Percentiles rank a stretch among this genome's conserved stretches.
Conservation (phyloP, 1,140 invertebrate species). For the Reticulitermes speratus region DNA sequence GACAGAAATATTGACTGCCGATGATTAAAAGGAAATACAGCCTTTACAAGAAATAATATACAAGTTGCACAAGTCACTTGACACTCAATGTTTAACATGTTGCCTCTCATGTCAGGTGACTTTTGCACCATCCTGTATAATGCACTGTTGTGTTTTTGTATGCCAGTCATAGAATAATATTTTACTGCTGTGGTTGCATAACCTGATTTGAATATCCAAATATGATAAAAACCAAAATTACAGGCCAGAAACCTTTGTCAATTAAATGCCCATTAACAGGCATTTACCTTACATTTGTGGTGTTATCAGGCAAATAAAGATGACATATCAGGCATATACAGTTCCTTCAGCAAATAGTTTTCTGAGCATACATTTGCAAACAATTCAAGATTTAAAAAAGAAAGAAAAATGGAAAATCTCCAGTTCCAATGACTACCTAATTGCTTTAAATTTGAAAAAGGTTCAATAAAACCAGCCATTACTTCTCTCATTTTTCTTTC, state of each 20-base stretch:
- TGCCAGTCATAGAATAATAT: neutral
- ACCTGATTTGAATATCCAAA: neutral
- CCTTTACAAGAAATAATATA: neutral
- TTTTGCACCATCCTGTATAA: too few species aligned
- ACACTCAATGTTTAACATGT: too few species aligned
- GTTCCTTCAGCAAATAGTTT: neutral
- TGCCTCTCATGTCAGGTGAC: too few species aligned
- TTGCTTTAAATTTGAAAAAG: neutral
- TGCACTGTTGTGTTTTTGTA: neutral
- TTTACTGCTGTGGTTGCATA: neutral
- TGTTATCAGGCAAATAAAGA: neutral
- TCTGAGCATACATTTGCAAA: slow-evolving; percentile 2
- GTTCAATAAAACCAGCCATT: slow-evolving; percentile 9
- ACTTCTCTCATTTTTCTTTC: slow-evolving; percentile 7
- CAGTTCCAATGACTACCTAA: neutral
- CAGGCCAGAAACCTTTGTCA: slow-evolving; percentile 9
- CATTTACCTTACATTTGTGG: neutral
- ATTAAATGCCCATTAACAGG: neutral
- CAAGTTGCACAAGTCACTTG: too few species aligned
- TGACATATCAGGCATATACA: neutral
- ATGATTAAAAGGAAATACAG: slow-evolving; percentile 2
- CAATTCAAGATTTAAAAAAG: slow-evolving; percentile 2
- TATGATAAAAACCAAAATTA: neutral
- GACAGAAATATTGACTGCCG: slow-evolving; percentile 14
- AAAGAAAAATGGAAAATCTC: neutral